phyloP scores from a whole-genome alignment of 2,113 vertebrate species.

The Phyllostomus discolor region DNA sequence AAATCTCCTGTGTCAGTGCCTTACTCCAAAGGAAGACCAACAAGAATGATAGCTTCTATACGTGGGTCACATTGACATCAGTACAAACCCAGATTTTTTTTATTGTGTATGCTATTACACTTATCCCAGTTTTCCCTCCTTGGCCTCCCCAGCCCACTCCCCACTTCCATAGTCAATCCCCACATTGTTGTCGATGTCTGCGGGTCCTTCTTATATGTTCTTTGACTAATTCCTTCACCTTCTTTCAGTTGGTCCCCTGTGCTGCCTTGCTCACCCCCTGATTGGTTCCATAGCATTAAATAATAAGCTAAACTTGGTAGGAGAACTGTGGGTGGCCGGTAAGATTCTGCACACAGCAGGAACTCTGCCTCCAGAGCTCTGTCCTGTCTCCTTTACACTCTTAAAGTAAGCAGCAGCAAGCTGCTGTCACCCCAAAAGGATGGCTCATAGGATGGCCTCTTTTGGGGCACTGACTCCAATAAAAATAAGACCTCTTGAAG shows the following conservation, averaged over 20 bases:
- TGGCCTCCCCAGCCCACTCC: no score
- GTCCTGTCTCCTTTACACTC: background rate
- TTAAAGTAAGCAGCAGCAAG: background rate
- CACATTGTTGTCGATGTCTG: no score
- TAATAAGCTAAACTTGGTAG: background rate
- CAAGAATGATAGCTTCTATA: background rate
- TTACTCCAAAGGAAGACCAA: slow-evolving; percentile 26
- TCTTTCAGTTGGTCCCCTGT: background rate
- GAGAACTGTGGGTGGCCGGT: background rate
- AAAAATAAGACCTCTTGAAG: background rate
- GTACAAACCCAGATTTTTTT: background rate
- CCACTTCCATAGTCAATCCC: no score
- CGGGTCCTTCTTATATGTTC: no score
- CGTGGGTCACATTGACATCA: background rate
- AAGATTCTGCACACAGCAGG: background rate
- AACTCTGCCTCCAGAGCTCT: background rate
- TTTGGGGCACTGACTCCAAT: background rate
- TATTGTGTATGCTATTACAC: no score
- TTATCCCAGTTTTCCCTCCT: no score
- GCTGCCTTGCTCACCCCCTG: background rate
- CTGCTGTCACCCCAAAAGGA: background rate
- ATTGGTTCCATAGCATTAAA: background rate
- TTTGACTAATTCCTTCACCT: no score
- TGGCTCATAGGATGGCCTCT: background rate
- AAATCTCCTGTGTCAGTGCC: background rate